Evolutionary conservation across 2,888 invertebrate species (phyloP), one percentile per base, ranked within the genome.

Genomic region (Heliconius charithonia): DNA sequence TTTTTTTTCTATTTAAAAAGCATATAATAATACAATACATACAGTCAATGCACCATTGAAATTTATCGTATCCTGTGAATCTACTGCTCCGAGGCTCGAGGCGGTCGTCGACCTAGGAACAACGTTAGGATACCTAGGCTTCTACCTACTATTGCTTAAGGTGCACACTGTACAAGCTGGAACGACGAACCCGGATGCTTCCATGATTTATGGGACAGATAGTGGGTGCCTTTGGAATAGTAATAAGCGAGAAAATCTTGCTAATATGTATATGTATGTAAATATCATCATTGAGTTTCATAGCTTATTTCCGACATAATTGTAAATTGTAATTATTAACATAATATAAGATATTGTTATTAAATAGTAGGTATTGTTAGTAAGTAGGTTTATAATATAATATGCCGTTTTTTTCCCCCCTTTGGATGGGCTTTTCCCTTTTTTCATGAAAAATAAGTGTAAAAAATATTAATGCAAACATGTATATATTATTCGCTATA

Each of bases 41-140:
- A 87, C 89, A 93, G 91, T 92, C 92, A 92, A 92, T 93, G 92
- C 89, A 91, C 92, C 91, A 92, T 93, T 93, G 93, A 93, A 94
- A 93, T 93, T 94, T 93, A 94, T 93, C 90, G 93, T 92, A 92
- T 92, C 93, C 94, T 90, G 92, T 91, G 89, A 92, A 93, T 92
- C 92, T 93, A 88, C 91, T 89, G 91, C 90, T 89, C 87, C 87
- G 88, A 88, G 89, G 86, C 90, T 88, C 86, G 86, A 86, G 84
- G 85, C 90, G 93, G 89, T 91, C 92, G 88, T 85, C 86, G 92
- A 92, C 93, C 92, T 89, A 86, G 90, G 92, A 90, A 89, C 91
- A 87, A 87, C 89, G 92, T 91, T 91, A 89, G 91, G 92, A 88
- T 89, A 91, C 89, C 88, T 91, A 91, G 89, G 87, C 88, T 86